Evolutionary conservation across 2,888 invertebrate genomes (phyloP).

Genomic region (Ephialtes manifestator): DNA sequence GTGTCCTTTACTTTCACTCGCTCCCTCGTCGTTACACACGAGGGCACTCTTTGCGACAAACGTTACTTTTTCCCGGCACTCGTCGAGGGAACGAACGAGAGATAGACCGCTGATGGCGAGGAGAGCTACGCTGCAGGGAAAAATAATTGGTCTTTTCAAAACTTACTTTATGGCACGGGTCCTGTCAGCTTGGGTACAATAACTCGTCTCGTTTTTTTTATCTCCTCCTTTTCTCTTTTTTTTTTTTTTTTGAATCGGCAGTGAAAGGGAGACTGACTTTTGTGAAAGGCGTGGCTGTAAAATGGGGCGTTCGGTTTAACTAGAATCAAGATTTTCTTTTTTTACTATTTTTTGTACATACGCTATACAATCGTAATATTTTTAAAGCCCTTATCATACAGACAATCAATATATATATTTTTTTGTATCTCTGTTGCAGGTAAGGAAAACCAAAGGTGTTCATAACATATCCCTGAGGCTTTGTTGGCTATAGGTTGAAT

Average conservation of each 20-base stretch:
- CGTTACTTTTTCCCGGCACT: slow-evolving; percentile 10
- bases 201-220: slow-evolving; percentile 43
- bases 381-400: slow-evolving; percentile 46
- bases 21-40: slow-evolving; percentile 35
- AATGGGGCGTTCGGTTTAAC: slow-evolving; percentile 29
- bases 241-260: slow-evolving; percentile 4
- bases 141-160: slow-evolving; percentile 49
- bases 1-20: slow-evolving; percentile 13
- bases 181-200: slow-evolving; percentile 23
- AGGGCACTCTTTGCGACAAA: slow-evolving; percentile 42
- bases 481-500: slow-evolving; percentile 15
- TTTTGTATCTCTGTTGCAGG: slow-evolving; percentile 65
- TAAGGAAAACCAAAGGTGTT: slow-evolving; percentile 54
- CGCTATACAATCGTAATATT: slow-evolving; percentile 24
- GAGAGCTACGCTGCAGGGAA: slow-evolving; percentile 20
- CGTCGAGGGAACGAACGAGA: slow-evolving; percentile 11
- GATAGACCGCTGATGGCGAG: slow-evolving; percentile 24
- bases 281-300: slow-evolving; percentile 17
- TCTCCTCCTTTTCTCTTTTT: slow-evolving; percentile 17
- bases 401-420: slow-evolving; percentile 43
- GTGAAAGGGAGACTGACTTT: slow-evolving; percentile 27
- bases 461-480: slow-evolving; percentile 14
- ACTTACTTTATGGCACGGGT: slow-evolving; percentile 35
- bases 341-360: not conserved
- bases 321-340: slow-evolving; percentile 40